Evolutionary conservation across 2,888 invertebrate genomes (phyloP).

Genomic region (Drosophila austrosaltans): DNA sequence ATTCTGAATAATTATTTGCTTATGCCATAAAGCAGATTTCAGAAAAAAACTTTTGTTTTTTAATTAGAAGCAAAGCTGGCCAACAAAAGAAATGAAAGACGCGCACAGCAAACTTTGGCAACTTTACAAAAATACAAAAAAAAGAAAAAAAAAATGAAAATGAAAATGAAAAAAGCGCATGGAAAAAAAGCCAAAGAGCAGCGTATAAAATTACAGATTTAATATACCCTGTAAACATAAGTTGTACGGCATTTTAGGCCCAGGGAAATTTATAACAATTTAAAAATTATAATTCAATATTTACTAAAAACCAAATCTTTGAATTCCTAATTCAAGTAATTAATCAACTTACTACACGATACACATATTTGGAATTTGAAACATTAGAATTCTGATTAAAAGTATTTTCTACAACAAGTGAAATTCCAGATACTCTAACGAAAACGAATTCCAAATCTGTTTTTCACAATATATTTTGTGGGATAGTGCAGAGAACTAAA

Average conservation of each 20-base stretch:
- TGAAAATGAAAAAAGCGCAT: conserved; percentile 12
- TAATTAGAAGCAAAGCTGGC: conserved; percentile 67
- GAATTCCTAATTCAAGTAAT: no score
- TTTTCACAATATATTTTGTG: no score
- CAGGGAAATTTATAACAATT: no score
- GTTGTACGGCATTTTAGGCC: neutral
- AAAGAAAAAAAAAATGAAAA: conserved; percentile 27
- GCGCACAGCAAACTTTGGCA: conserved; percentile 41
- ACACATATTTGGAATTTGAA: no score
- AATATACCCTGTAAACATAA: neutral
- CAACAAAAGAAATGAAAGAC: conserved; percentile 60
- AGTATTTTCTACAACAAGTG: no score
- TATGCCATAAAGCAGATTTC: conserved; percentile 74
- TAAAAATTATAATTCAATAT: no score
- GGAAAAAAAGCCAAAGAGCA: conserved; percentile 34
- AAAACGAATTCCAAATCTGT: no score
- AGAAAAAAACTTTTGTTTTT: conserved; percentile 73
- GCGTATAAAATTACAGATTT: conserved; percentile 54
- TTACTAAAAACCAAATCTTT: no score
- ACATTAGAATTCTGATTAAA: no score
- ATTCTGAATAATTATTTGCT: conserved; percentile 74
- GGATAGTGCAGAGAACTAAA: no score
- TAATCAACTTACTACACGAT: no score
- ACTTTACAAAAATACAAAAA: conserved; percentile 66
- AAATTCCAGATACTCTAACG: no score